Evolutionary conservation across 35 echinoderm and acorn worm species (phyloP).

Genomic region (Ophiothrix spiculata): DNA sequence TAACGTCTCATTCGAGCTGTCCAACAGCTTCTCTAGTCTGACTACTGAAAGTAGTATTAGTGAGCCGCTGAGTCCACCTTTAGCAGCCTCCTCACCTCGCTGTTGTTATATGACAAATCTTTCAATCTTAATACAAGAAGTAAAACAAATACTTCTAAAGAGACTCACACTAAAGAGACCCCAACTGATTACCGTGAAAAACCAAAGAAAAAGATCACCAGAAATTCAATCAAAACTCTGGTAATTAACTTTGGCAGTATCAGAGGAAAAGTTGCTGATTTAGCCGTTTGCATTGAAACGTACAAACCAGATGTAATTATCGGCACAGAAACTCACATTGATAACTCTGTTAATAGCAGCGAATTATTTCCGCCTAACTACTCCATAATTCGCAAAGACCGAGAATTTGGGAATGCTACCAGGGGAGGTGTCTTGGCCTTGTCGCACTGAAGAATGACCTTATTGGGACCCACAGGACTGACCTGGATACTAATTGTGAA

Average conservation of each 20-base stretch:
- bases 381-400: neutral
- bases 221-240: neutral
- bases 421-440: neutral
- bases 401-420: neutral
- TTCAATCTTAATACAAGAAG: too few species aligned
- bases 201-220: too few species aligned
- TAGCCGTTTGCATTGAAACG: neutral
- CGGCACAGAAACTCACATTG: neutral
- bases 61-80: too few species aligned
- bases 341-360: neutral
- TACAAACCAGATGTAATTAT: neutral
- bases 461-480: neutral
- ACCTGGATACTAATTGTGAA: neutral
- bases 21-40: too few species aligned
- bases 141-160: too few species aligned
- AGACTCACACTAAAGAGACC: too few species aligned
- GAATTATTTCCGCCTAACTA: neutral
- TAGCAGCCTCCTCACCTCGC: too few species aligned
- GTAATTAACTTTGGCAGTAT: neutral
- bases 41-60: too few species aligned
- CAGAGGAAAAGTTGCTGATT: neutral
- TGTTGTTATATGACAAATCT: too few species aligned
- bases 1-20: too few species aligned
- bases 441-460: neutral
- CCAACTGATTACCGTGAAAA: too few species aligned